Evolutionary conservation across 2,797 vertebrate genomes (phyloP).

Genomic region (Peromyscus aztecus): DNA sequence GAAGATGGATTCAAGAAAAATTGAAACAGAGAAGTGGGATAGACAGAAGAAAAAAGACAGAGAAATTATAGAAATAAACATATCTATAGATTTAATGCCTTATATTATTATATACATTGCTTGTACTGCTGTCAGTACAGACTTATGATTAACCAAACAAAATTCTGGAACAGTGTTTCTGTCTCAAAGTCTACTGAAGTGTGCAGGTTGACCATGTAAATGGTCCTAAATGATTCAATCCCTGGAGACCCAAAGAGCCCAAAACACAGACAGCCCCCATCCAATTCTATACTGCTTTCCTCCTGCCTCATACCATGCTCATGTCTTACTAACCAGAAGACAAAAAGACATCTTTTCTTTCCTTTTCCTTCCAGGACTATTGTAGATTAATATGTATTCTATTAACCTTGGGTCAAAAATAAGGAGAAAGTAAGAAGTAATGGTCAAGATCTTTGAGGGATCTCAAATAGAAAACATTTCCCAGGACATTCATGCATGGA

Average conservation of each 20-base stretch:
- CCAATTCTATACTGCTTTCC: neutral
- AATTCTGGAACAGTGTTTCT: neutral
- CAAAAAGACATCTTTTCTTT: neutral
- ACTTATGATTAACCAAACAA: neutral
- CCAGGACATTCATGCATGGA: neutral
- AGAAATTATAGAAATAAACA: constrained; percentile 57
- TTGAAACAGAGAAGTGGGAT: constrained; percentile 78
- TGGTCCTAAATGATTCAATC: neutral
- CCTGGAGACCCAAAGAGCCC: neutral
- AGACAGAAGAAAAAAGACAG: constrained; percentile 57
- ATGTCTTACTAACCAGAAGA: neutral
- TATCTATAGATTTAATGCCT: neutral
- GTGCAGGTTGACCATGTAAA: neutral
- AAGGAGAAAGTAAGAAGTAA: constrained; percentile 39
- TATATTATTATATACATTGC: neutral
- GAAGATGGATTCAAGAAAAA: constrained; percentile 75
- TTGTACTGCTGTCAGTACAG: neutral
- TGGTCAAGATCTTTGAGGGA: constrained; percentile 56
- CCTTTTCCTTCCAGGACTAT: neutral
- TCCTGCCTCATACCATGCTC: neutral
- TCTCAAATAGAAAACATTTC: constrained; percentile 63
- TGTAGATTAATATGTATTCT: neutral
- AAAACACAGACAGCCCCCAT: neutral
- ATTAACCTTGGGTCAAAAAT: constrained; percentile 10
- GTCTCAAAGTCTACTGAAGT: neutral